Evolutionary conservation across 2,797 vertebrate genomes (phyloP).

Genomic region (Darevskia nairensis): DNA sequence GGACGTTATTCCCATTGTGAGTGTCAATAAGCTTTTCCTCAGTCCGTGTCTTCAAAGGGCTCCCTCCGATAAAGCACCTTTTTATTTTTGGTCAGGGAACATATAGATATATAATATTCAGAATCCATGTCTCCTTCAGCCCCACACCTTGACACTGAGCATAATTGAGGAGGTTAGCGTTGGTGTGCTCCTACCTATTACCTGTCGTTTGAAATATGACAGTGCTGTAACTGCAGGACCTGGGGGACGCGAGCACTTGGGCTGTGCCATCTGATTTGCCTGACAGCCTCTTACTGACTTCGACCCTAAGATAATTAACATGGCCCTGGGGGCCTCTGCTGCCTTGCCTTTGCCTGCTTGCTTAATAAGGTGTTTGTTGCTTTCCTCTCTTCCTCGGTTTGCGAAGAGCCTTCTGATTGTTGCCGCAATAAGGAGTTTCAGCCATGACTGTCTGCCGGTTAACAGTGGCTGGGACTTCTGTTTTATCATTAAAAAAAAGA

Average conservation of each 20-base stretch:
- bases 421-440: slow-evolving; percentile 60
- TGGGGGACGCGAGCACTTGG: slow-evolving; percentile 73
- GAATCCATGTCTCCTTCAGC: slow-evolving; percentile 76
- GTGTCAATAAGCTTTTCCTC: slow-evolving; percentile 48
- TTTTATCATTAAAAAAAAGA: neutral
- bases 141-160: slow-evolving; percentile 79
- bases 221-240: slow-evolving; percentile 76
- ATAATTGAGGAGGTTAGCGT: slow-evolving; percentile 80
- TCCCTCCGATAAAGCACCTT: slow-evolving; percentile 64
- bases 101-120: slow-evolving; percentile 53
- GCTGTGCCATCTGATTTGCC: slow-evolving; percentile 78
- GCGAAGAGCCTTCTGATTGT: slow-evolving; percentile 55
- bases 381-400: slow-evolving; percentile 66
- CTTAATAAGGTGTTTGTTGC: slow-evolving; percentile 80
- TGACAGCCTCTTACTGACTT: slow-evolving; percentile 70
- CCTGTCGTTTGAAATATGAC: slow-evolving; percentile 84
- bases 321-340: slow-evolving; percentile 75
- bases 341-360: slow-evolving; percentile 72
- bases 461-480: slow-evolving; percentile 46
- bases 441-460: slow-evolving; percentile 47
- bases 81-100: slow-evolving; percentile 57
- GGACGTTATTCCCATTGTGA: slow-evolving; percentile 47
- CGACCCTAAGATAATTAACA: slow-evolving; percentile 85
- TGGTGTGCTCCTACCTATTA: slow-evolving; percentile 75
- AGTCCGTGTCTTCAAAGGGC: slow-evolving; percentile 52